phyloP scores from a whole-genome alignment of 2,113 vertebrate species.

The Enhydra lutris region DNA sequence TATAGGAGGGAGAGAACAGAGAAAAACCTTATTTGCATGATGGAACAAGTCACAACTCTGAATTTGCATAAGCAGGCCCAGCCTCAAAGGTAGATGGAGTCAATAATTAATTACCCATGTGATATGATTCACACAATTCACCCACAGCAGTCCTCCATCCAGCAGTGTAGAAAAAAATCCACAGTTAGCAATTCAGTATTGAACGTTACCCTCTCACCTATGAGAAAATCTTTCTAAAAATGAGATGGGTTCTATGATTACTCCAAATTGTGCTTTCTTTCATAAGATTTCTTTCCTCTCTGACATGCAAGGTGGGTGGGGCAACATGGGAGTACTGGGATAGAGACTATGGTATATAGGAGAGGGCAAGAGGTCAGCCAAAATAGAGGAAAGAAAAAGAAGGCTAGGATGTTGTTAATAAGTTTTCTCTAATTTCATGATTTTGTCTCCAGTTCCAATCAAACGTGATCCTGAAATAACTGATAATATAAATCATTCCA shows the following conservation, averaged over 20 bases:
- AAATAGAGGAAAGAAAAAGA: neutral
- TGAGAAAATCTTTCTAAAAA: slow-evolving; percentile 20
- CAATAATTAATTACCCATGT: neutral
- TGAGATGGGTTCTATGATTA: neutral
- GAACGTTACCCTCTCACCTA: neutral
- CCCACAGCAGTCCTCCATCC: neutral
- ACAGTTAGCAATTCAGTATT: neutral
- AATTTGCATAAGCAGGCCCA: neutral
- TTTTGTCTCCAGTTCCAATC: neutral
- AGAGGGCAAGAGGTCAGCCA: neutral
- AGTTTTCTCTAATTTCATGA: neutral
- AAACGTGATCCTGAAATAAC: neutral
- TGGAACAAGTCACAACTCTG: neutral
- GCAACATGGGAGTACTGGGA: neutral
- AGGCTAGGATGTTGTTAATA: neutral
- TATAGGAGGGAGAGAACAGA: neutral
- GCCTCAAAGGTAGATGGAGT: neutral
- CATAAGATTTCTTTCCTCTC: slow-evolving; percentile 12
- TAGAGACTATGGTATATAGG: neutral
- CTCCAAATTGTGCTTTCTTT: neutral
- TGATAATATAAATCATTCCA: neutral
- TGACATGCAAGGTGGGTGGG: neutral
- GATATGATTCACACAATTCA: neutral
- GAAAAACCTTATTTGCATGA: neutral
- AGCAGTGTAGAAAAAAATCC: neutral